phyloP scores from a whole-genome alignment of 2,113 vertebrate genomes.

The Eudyptes chrysolophus region DNA sequence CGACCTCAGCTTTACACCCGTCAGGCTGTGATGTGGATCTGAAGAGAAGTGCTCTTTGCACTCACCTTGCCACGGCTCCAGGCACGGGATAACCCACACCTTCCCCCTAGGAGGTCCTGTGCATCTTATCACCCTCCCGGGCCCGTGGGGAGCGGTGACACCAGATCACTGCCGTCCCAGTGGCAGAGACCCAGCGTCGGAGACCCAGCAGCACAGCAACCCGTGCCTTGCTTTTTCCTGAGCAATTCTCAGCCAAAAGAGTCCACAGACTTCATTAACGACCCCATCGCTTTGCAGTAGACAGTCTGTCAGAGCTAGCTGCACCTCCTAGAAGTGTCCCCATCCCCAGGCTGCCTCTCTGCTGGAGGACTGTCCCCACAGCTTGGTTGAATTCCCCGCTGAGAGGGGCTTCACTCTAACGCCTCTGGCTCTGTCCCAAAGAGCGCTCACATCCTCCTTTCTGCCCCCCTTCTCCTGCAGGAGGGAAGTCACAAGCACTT shows the following conservation, averaged over 20 bases:
- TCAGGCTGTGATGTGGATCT: neutral
- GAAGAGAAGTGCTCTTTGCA: neutral
- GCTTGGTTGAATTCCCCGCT: accelerated
- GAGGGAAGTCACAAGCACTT: neutral
- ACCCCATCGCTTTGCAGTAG: neutral
- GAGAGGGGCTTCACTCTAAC: neutral
- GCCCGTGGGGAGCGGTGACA: neutral
- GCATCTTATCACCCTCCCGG: neutral
- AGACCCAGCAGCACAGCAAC: neutral
- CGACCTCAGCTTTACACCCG: neutral
- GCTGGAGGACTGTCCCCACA: neutral
- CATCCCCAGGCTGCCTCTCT: neutral
- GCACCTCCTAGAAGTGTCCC: neutral
- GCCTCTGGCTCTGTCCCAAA: neutral
- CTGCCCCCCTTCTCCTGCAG: neutral
- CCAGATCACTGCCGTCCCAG: neutral
- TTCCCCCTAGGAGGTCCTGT: neutral
- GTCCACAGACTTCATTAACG: accelerated
- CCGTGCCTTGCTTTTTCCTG: accelerated
- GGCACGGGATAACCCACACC: neutral
- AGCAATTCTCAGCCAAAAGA: neutral
- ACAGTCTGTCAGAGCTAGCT: neutral
- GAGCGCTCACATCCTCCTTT: neutral
- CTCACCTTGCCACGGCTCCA: neutral
- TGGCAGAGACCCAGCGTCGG: neutral